Percentiles rank a stretch among this genome's conserved stretches.
These are phyloP conservation scores for Lacerta agilis DNA, from an alignment of 2,797 vertebrate species.

Conservation along the genomic window DNA sequence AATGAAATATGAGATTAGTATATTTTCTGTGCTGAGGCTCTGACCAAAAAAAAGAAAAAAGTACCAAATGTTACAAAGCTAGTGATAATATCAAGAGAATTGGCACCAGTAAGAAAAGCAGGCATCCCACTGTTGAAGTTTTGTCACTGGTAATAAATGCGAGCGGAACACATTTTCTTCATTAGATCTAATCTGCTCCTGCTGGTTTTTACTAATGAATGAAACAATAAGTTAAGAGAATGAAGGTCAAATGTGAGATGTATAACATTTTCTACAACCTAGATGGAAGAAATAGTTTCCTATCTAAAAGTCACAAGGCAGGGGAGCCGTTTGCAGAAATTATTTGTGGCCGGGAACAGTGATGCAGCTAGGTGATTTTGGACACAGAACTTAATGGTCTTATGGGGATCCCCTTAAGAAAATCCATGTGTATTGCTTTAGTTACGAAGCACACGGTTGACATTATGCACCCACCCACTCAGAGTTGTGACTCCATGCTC, in stretches of 20 bases:
- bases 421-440: no score
- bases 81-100: constrained; percentile 17
- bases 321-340: background rate
- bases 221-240: constrained; percentile 5
- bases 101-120: constrained; percentile 5
- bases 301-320: background rate
- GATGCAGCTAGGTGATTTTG: no score
- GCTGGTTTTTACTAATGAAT: background rate
- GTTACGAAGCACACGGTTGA: no score
- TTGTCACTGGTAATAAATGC: constrained; percentile 19
- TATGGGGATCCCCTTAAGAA: no score
- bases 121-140: background rate
- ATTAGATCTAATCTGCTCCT: constrained; percentile 3
- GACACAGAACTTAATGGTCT: no score
- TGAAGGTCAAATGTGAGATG: background rate
- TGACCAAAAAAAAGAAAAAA: background rate
- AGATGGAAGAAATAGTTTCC: background rate
- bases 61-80: background rate
- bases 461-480: no score
- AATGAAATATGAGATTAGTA: constrained; percentile 14
- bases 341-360: background rate
- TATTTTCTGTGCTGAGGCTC: background rate
- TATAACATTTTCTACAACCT: background rate
- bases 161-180: constrained; percentile 10
- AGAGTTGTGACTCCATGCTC: no score